Base-by-base conservation (phyloP, 2,113 vertebrate genomes). In the Numida meleagris region DNA sequence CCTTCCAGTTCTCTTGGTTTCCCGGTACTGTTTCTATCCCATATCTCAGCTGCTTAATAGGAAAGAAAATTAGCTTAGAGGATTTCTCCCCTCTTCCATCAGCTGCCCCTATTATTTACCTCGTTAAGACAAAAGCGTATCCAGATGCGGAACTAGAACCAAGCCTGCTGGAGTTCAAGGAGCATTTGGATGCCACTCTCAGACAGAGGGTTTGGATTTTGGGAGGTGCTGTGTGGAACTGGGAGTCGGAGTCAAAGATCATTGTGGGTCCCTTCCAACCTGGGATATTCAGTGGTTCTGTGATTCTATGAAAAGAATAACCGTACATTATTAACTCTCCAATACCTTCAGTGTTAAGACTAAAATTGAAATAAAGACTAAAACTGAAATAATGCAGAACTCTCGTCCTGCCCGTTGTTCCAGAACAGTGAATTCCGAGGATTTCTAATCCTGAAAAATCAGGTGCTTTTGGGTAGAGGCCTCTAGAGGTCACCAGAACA, bases 401-500 rank as follows among this genome's bases (percentile, higher is more conserved):
- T 83, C 27, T 38, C 14, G 21, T 53, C 1, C 2, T 29, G 58
- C 29, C 50, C 15, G 0, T 66, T 73, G 45, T 74, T 92, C 24
- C 1, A 3, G 33, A 65, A 75, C 53, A 50, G 27, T 23, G 27
- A 10, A 40, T 53, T 20, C 50, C 11, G 36, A 51, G 27, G 23
- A 10, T 62, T 62, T 62, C 59, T 62, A 55, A 77, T 3, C 29
- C 18, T 53, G 61, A 58, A 62, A 66, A 95, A 89, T 25, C 46
- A 73, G 77, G 12, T 84, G 88, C 65, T 95, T 84, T 48, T 61
- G 55, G 53, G 27, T 77, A 23, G 33, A 20, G 55, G 83, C 97
- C 97, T 89, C 95, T 96, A 98, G 97, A 94, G 96, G 97, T 96
- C 96, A 90, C 92, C 95, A 95, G 53, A 93, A 43, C 74, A 89